Base-by-base conservation (phyloP, 37 sponge, comb jelly and placozoan genomes). In the Aphrocallistes beatrix region DNA sequence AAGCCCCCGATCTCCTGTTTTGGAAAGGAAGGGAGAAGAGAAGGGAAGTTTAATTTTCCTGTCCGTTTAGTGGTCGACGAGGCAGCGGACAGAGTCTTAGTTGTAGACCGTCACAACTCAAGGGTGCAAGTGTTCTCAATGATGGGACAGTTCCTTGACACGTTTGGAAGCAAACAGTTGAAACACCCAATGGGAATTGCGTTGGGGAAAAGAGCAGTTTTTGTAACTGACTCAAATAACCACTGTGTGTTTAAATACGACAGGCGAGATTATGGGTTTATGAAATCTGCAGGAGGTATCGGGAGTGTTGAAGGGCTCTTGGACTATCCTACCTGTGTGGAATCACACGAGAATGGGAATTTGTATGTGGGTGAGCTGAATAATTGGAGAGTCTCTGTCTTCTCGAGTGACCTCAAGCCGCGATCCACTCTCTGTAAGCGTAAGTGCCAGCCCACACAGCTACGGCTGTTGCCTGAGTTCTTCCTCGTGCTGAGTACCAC, bases 111-210 rank as follows among this genome's bases (percentile, higher is more conserved):
- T 19, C 75, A 60, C n/a, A 60, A 60, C n/a, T 19, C 75, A 25
- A 60, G 75, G n/a, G 75, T 60, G n/a, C 75, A 60, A 60, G 75
- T 60, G 34, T 60, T 60, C 75, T 60, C 75, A 19, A 19, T 60
- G 25, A 3, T 60, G 75, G 75, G 75, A 32, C 25, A 60, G n/a
- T 60, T 60, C 75, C 34, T 21, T 3, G 75, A 3, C n/a, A 25
- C 75, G 10, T 60, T 60, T 30, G 75, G 75, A 32, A 60, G 75
- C 34, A 60, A 60, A 60, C 75, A 60, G 75, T 30, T 60, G 10
- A 60, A 60, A 60, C 25, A 60, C 75, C 75, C 75, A 6, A 60
- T 60, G 75, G 75, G 75, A 28, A 60, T 60, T 6, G 8, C 28
- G 3, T 28, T 60, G n/a, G 21, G 75, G 3, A 21, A 6, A 32